A percentile compares a stretch with the other conserved stretches of the same genome.
These are phyloP conservation scores for Paraplagusia blochii DNA, from an alignment of 2,113 vertebrate genomes.

Conservation along the genomic window DNA sequence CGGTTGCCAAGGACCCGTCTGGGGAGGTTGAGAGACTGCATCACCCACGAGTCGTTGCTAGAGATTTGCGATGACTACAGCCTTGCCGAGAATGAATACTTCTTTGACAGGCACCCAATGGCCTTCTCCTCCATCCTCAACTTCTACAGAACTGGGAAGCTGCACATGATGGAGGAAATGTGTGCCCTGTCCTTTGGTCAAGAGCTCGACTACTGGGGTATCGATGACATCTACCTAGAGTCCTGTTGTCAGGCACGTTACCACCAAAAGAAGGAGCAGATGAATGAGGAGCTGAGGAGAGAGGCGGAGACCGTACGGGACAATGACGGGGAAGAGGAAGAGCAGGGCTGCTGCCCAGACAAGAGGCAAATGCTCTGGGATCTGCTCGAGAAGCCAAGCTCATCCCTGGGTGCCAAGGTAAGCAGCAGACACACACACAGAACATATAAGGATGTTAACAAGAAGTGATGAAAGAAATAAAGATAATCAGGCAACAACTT, in stretches of 20 bases:
- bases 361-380: conserved; percentile 98
- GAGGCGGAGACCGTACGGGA: conserved; percentile 92
- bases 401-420: conserved; percentile 97
- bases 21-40: conserved; percentile 92
- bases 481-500: too few relatives aligned
- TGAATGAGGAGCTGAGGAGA: conserved; percentile 95
- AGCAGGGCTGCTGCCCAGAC: conserved; percentile 90
- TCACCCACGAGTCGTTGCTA: conserved; percentile 91
- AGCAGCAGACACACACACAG: not conserved
- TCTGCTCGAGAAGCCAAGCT: conserved; percentile 96
- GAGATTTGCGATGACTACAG: conserved; percentile 97
- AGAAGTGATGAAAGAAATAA: too few relatives aligned
- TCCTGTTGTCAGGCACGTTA: conserved; percentile 98
- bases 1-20: conserved; percentile 92
- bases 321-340: conserved; percentile 88
- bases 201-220: conserved; percentile 98
- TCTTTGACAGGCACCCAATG: conserved; percentile 95
- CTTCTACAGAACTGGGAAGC: conserved; percentile 97
- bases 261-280: conserved; percentile 99
- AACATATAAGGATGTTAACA: not conserved
- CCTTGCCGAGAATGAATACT: conserved; percentile 90
- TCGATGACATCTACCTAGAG: conserved; percentile 98
- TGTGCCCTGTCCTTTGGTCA: conserved; percentile 98
- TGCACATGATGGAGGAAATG: conserved; percentile 99
- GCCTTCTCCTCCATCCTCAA: conserved; percentile 98